phyloP scores from a whole-genome alignment of 1,140 invertebrate species.

The Drosophila pectinifera region DNA sequence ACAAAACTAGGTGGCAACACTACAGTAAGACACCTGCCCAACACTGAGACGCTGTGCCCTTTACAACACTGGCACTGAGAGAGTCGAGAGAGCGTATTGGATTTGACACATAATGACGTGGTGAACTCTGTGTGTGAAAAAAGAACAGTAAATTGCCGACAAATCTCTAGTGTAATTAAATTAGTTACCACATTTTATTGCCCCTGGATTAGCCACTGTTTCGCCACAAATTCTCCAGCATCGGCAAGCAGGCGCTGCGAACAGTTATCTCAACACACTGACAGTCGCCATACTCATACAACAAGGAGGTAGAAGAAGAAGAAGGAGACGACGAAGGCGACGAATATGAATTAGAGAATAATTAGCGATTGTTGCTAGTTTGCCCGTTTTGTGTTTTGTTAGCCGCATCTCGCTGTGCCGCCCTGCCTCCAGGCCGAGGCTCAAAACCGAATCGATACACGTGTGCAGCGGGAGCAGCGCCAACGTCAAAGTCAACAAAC shows the following conservation, averaged over 20 bases:
- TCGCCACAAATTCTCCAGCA: background rate
- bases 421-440: background rate
- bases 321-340: constrained; percentile 4
- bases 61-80: too few relatives aligned
- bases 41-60: too few relatives aligned
- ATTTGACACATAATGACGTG: constrained; percentile 66
- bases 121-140: constrained; percentile 73
- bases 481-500: constrained; percentile 61
- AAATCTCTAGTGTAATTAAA: constrained; percentile 69
- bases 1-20: too few relatives aligned
- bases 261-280: constrained; percentile 13
- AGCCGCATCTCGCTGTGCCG: constrained; percentile 12
- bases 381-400: constrained; percentile 41
- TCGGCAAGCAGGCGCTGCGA: constrained; percentile 21
- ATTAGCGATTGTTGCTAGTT: constrained; percentile 50
- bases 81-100: too few relatives aligned
- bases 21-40: too few relatives aligned
- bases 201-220: background rate
- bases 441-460: constrained; percentile 30
- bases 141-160: constrained; percentile 80
- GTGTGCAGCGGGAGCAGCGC: constrained; percentile 21
- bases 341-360: constrained; percentile 58
- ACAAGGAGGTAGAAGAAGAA: constrained; percentile 35
- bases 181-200: constrained; percentile 37
- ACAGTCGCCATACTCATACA: constrained; percentile 22